These are phyloP conservation scores for Drosophila insularis DNA, from an alignment of 1,140 invertebrate genomes.

Conservation along the genomic window DNA sequence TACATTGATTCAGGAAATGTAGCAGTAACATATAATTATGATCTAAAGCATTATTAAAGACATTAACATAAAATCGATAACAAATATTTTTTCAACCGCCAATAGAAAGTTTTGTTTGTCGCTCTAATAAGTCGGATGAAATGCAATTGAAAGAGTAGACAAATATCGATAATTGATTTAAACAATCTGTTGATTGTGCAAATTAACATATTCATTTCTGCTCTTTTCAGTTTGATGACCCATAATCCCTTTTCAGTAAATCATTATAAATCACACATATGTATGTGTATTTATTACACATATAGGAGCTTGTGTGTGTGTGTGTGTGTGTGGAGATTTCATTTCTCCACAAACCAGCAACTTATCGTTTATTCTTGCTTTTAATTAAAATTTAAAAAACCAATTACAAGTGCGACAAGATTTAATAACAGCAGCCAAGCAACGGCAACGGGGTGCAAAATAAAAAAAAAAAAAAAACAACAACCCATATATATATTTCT, in stretches of 20 bases:
- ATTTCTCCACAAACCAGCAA: constrained; percentile 24
- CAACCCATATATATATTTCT: constrained; percentile 15
- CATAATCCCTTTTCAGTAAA: constrained; percentile 4
- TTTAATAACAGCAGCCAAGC: constrained; percentile 60
- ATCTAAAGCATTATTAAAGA: no score
- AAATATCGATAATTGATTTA: neutral
- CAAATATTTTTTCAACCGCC: no score
- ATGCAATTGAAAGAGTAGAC: neutral
- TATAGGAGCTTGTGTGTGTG: neutral
- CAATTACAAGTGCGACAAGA: constrained; percentile 69
- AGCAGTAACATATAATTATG: no score
- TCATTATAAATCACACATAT: constrained; percentile 44
- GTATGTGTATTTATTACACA: constrained; percentile 22
- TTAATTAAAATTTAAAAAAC: constrained; percentile 75
- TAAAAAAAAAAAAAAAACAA: constrained; percentile 37
- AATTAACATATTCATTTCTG: constrained; percentile 6
- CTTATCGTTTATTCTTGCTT: constrained; percentile 61
- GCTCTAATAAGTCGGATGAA: neutral
- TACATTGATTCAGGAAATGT: neutral
- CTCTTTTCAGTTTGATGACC: constrained; percentile 5
- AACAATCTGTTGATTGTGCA: neutral
- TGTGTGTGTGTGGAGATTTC: constrained; percentile 2
- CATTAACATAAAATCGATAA: no score
- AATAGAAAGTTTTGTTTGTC: no score
- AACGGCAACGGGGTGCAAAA: constrained; percentile 25